Base-by-base conservation (phyloP, 2,888 invertebrate species). In the Amphipyra tragopoginis region DNA sequence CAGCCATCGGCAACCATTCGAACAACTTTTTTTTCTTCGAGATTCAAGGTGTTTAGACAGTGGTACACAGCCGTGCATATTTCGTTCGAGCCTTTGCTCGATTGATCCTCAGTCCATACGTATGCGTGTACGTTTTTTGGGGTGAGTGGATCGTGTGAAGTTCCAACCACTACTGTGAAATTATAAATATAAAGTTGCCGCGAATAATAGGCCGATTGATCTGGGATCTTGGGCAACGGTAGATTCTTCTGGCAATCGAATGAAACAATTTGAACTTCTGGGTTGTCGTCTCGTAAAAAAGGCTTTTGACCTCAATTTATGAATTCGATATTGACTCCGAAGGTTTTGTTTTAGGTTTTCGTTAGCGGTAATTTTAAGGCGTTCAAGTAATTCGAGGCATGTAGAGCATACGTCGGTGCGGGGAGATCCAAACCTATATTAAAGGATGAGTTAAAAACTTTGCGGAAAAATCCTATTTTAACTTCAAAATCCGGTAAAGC, bases 191-290 rank as follows among this genome's bases (percentile, higher is more conserved):
- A 64, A 10, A 63, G 15, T 34, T 52, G 58, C 14, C 56, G 29
- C 8, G 51, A 50, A 34, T 57, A 63, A 39, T 64, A 64, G 10
- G 39, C 21, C 8, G 52, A 52, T 50, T 64, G 64, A 33, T 64
- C 64, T 2, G 53, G 58, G 9, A 64, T 15, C 33, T 49, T 57
- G 10, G 58, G 64, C 14, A 64, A 13, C 2, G 50, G 53, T 21
- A 52, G 21, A 44, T 64, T 64, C 33, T 64, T 64, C 43, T n/a
- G n/a, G n/a, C n/a, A n/a, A n/a, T n/a, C n/a, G n/a, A n/a, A n/a
- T n/a, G n/a, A n/a, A n/a, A n/a, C n/a, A n/a, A n/a, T n/a, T n/a
- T n/a, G n/a, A n/a, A n/a, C n/a, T n/a, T n/a, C n/a, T n/a, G n/a
- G n/a, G n/a, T n/a, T n/a, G n/a, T n/a, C n/a, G n/a, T n/a, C n/a